Conservation (phyloP, 2,113 vertebrate species). For the Silurus glanis region DNA sequence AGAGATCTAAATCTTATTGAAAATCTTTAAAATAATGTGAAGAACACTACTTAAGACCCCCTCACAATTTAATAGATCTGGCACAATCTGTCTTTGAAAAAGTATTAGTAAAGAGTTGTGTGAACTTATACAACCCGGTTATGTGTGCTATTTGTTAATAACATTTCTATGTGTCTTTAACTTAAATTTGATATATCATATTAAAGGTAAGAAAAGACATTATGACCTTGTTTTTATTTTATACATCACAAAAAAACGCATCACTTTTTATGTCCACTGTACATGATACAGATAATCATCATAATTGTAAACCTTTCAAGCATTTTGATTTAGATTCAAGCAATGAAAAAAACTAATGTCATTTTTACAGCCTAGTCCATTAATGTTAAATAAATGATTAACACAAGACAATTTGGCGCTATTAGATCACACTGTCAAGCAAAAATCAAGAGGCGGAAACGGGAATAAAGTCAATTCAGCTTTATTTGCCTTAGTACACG, state of each 20-base stretch:
- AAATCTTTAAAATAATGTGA: too few relatives aligned
- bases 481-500: too few relatives aligned
- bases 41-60: background rate
- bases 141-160: too few relatives aligned
- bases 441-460: too few relatives aligned
- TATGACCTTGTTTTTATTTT: background rate
- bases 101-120: background rate
- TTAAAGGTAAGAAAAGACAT: background rate
- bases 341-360: background rate
- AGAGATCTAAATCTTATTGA: too few relatives aligned
- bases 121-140: background rate
- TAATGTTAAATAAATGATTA: background rate
- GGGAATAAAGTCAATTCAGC: too few relatives aligned
- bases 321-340: background rate
- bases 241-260: background rate
- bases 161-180: background rate
- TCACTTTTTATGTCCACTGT: background rate
- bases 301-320: too few relatives aligned
- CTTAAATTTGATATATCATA: background rate
- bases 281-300: background rate
- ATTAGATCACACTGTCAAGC: background rate
- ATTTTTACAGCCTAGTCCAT: background rate
- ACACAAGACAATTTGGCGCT: background rate
- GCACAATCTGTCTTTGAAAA: background rate
- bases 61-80: background rate